Base-by-base conservation (phyloP, 2,797 vertebrate genomes). In the Bovichtus diacanthus region DNA sequence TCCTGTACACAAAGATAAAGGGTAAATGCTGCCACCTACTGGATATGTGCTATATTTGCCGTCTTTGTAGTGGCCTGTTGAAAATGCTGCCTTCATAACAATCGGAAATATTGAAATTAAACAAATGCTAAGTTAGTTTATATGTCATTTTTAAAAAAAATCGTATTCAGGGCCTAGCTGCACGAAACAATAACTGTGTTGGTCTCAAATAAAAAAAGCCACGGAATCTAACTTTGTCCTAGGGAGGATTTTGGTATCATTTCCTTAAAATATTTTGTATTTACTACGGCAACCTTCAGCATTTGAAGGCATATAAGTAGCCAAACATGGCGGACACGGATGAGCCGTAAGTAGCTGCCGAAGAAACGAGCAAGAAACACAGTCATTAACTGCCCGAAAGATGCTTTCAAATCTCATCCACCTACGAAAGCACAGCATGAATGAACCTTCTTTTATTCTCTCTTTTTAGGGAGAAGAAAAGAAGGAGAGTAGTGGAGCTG, bases 401-500 rank as follows among this genome's bases (percentile, higher is more conserved):
- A 90, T 92, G 87, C 87, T 85, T 81, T 89, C 44, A 86, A 46
- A 81, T 90, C 82, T 81, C 64, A 84, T 60, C 74, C 88, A 91
- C 78, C 66, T 53, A 65, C 47, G 78, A 84, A 78, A 89, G 88
- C 90, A 84, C 91, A 93, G 95, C 94, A 94, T 94, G 95, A 94
- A 96, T 95, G 95, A 96, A 97, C 95, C 96, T 96, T 97, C 96
- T 96, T 97, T 97, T 96, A 96, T 96, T 96, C 96, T 96, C 96
- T 97, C 93, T 91, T 94, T 97, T 95, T 97, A 98, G 97, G 97
- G 97, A 97, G 97, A 97, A 97, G 97, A 97, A 98, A 97, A 97
- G 96, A 97, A 96, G 95, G 94, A 97, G 96, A 96, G 94, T 97
- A 97, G 97, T 97, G 96, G 97, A 97, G 96, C 96, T 95, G 96